phyloP scores from a whole-genome alignment of 2,888 invertebrate species.

The Myathropa florea region DNA sequence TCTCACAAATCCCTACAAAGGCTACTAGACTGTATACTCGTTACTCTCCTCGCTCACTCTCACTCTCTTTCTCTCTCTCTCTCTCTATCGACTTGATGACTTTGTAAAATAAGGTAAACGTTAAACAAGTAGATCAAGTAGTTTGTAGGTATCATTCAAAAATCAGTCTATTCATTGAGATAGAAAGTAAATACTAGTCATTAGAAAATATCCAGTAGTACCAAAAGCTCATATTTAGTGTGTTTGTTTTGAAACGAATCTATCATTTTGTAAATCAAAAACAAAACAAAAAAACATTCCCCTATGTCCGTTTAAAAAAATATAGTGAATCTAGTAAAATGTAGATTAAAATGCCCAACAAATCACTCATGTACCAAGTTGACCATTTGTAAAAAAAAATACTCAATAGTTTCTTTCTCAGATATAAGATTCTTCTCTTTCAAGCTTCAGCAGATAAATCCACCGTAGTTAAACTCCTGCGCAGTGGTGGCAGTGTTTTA shows the following conservation, averaged over 20 bases:
- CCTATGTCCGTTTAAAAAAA: constrained; percentile 24
- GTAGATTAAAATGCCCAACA: constrained; percentile 10
- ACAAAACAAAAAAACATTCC: constrained; percentile 12
- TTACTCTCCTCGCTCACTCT: neutral
- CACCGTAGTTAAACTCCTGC: constrained; percentile 75
- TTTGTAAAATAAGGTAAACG: constrained; percentile 30
- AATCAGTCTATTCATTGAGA: neutral
- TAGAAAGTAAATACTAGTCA: constrained; percentile 11
- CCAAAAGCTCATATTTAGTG: constrained; percentile 66
- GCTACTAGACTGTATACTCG: neutral
- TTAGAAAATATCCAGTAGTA: constrained; percentile 37
- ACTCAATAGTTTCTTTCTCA: constrained; percentile 12
- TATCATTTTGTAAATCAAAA: constrained; percentile 32
- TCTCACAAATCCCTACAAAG: constrained; percentile 2
- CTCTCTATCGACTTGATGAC: constrained; percentile 9
- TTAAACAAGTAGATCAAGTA: constrained; percentile 30
- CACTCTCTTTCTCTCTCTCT: neutral
- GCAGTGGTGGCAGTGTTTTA: constrained; percentile 81
- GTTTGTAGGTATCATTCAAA: constrained; percentile 8
- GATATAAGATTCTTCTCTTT: constrained; percentile 41
- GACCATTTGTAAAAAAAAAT: constrained; percentile 48
- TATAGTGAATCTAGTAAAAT: constrained; percentile 25
- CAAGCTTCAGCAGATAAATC: constrained; percentile 63
- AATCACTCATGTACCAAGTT: constrained; percentile 22
- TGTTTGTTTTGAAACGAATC: constrained; percentile 36